These are phyloP conservation scores for Pteria penguin DNA, from an alignment of 2,888 invertebrate genomes.

Conservation along the genomic window DNA sequence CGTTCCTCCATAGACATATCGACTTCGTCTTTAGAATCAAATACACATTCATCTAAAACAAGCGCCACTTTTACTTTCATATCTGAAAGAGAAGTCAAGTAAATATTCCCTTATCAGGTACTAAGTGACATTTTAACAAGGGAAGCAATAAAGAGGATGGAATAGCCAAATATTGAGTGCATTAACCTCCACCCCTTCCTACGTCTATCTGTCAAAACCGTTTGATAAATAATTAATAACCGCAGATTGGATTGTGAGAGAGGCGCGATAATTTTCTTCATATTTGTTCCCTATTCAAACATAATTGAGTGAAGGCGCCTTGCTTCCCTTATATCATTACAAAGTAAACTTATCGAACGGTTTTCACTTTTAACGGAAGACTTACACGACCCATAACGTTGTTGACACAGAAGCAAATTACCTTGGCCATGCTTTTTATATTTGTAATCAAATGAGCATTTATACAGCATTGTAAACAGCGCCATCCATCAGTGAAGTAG, in stretches of 20 bases:
- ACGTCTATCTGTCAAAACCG: slow-evolving; percentile 31
- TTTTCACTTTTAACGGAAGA: slow-evolving; percentile 6
- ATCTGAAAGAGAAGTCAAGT: not conserved
- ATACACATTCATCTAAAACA: too few species aligned
- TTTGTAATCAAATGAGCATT: slow-evolving; percentile 35
- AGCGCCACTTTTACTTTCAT: not conserved
- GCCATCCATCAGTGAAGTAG: not conserved
- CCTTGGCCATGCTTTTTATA: slow-evolving; percentile 26
- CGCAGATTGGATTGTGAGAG: slow-evolving; percentile 25
- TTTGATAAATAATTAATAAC: slow-evolving; percentile 38
- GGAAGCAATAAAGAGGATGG: not conserved
- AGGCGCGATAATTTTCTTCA: slow-evolving; percentile 36
- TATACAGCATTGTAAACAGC: slow-evolving; percentile 15
- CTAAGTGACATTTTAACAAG: not conserved
- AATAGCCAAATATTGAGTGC: not conserved
- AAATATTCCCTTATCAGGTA: not conserved
- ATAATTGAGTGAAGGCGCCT: slow-evolving; percentile 23
- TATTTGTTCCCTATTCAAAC: slow-evolving; percentile 28
- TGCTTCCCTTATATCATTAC: slow-evolving; percentile 19
- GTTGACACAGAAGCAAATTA: slow-evolving; percentile 37
- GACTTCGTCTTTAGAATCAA: too few species aligned
- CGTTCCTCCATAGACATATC: too few species aligned
- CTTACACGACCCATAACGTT: slow-evolving; percentile 22
- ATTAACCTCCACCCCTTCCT: slow-evolving; percentile 7
- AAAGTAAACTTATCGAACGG: slow-evolving; percentile 24